Percentiles rank a stretch among this genome's conserved stretches.
Evolutionary conservation across 1,140 invertebrate species (phyloP).

Genomic region (Odontomachus brunneus): DNA sequence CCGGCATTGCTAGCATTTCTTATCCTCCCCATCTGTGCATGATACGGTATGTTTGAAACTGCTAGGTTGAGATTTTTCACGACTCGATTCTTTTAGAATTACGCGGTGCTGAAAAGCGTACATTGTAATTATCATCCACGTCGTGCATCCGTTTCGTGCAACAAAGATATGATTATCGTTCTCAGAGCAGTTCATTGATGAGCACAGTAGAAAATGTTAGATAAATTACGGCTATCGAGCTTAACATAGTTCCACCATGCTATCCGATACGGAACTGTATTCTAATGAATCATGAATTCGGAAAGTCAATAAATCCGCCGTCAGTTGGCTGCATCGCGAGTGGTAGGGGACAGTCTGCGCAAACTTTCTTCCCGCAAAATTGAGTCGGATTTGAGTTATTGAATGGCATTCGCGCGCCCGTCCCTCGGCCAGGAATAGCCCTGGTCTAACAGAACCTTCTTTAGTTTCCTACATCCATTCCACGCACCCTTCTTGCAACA

Average conservation of each 20-base stretch:
- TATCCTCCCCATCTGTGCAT: conserved; percentile 55
- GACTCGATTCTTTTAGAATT: conserved; percentile 16
- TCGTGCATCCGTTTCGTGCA: neutral
- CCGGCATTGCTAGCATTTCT: conserved; percentile 77
- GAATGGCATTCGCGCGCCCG: conserved; percentile 71
- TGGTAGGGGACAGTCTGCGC: conserved; percentile 30
- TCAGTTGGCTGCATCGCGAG: conserved; percentile 34
- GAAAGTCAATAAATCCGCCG: conserved; percentile 62
- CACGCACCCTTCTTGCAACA: conserved; percentile 72
- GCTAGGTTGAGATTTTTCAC: conserved; percentile 51
- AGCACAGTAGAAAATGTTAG: neutral
- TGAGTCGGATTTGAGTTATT: conserved; percentile 82
- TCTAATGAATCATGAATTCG: conserved; percentile 7
- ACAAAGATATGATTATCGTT: neutral
- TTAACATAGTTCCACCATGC: neutral
- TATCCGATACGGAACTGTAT: neutral
- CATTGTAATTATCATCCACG: neutral
- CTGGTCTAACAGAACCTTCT: conserved; percentile 63
- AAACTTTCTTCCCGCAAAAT: conserved; percentile 80
- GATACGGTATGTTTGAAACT: conserved; percentile 63
- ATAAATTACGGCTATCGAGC: neutral
- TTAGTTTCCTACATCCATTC: conserved; percentile 66
- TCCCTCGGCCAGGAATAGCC: conserved; percentile 69
- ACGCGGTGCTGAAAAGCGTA: neutral
- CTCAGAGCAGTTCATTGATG: neutral